Evolutionary conservation across 2,888 invertebrate genomes (phyloP).

Genomic region (Uloborus plumipes): DNA sequence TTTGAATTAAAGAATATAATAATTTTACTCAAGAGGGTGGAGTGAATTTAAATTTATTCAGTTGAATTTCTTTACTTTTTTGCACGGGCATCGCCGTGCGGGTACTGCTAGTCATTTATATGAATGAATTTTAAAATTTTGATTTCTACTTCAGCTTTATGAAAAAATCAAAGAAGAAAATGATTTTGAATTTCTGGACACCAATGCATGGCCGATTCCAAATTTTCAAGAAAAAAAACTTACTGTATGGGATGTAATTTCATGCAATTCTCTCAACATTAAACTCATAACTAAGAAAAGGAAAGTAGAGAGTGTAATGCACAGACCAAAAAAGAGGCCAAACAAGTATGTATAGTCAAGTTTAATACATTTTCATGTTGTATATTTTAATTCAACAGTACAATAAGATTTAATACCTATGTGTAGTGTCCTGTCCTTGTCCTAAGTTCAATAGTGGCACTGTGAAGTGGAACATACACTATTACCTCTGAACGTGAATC

Average conservation of each 20-base stretch:
- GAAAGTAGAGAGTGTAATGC: background rate
- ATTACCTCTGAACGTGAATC: no score
- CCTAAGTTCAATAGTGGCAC: no score
- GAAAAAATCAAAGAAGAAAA: slow-evolving; percentile 11
- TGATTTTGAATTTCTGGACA: slow-evolving; percentile 66
- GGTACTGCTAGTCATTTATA: no score
- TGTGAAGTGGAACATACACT: no score
- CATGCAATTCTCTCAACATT: slow-evolving; percentile 30
- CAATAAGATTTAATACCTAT: no score
- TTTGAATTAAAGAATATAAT: no score
- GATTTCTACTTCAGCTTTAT: slow-evolving; percentile 17
- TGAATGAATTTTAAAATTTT: background rate
- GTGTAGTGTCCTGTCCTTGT: no score
- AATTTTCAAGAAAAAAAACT: slow-evolving; percentile 68
- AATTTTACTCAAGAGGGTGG: no score
- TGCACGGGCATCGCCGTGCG: no score
- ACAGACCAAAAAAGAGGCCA: background rate
- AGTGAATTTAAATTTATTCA: no score
- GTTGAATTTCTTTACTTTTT: no score
- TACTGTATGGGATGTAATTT: slow-evolving; percentile 68
- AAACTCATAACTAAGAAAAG: background rate
- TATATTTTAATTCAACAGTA: no score
- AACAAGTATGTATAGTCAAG: background rate
- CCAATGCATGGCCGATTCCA: slow-evolving; percentile 70
- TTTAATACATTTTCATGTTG: background rate